Conservation (phyloP, 2,113 vertebrate species). For the Boulengeromyrus knoepffleri region DNA sequence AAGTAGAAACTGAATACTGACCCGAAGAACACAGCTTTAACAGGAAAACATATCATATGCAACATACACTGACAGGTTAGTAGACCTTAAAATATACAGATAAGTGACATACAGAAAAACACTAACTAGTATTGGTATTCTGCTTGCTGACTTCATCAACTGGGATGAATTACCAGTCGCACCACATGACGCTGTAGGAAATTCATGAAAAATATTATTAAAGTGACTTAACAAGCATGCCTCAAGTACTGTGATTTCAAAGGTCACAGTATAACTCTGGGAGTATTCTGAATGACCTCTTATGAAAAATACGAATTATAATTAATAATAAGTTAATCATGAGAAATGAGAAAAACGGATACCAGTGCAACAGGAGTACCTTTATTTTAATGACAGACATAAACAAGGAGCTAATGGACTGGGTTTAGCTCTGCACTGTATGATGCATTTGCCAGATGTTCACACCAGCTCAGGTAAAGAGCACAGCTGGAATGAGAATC, state of each 20-base stretch:
- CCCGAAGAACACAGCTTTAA: background rate
- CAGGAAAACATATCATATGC: background rate
- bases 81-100: background rate
- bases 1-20: background rate
- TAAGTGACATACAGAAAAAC: background rate
- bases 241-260: background rate
- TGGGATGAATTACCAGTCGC: background rate
- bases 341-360: background rate
- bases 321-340: background rate
- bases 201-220: background rate
- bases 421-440: background rate
- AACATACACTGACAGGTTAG: background rate
- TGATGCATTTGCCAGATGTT: background rate
- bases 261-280: background rate
- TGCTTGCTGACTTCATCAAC: background rate
- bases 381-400: background rate
- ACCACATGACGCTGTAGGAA: background rate
- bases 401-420: background rate
- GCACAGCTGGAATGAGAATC: background rate
- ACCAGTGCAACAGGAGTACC: background rate
- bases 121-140: background rate
- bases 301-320: background rate
- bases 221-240: background rate
- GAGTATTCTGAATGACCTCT: background rate
- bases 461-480: background rate